phyloP scores from a whole-genome alignment of 2,797 vertebrate species.

The Leptatherina wallacei region DNA sequence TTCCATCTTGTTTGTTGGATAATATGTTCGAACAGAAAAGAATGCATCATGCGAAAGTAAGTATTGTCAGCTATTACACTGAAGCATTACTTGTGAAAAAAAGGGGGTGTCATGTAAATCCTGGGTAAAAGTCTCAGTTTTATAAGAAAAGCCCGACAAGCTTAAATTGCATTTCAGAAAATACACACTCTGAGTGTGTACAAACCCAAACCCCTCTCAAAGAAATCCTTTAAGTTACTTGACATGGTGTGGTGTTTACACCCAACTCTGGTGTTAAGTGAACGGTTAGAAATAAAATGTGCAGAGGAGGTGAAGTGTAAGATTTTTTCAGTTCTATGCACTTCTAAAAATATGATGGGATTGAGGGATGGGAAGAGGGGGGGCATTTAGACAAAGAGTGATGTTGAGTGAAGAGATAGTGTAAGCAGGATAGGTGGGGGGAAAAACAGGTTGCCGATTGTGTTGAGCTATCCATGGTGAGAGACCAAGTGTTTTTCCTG shows the following conservation, averaged over 20 bases:
- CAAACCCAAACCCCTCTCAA: conserved; percentile 11
- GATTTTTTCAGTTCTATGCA: conserved; percentile 63
- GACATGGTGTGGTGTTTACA: conserved; percentile 43
- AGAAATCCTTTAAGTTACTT: conserved; percentile 31
- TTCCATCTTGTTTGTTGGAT: not conserved
- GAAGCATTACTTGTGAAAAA: not conserved
- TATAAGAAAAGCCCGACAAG: not conserved
- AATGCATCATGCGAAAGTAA: not conserved
- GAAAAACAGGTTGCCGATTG: conserved; percentile 48
- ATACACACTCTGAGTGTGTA: conserved; percentile 7
- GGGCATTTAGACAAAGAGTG: conserved; percentile 65
- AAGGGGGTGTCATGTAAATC: conserved; percentile 1
- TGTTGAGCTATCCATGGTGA: conserved; percentile 70
- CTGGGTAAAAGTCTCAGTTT: not conserved
- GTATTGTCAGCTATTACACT: not conserved
- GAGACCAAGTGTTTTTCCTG: conserved; percentile 67
- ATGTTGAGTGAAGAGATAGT: conserved; percentile 67
- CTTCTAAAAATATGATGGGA: conserved; percentile 60
- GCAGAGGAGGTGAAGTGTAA: conserved; percentile 53
- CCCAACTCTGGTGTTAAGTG: conserved; percentile 51
- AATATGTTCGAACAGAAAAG: not conserved
- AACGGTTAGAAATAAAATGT: conserved; percentile 57
- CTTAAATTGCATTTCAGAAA: conserved; percentile 17
- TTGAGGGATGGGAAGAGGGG: conserved; percentile 45
- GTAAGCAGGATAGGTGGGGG: conserved; percentile 39